These are phyloP conservation scores for Encarsia formosa DNA, from an alignment of 2,888 invertebrate genomes.

Conservation along the genomic window DNA sequence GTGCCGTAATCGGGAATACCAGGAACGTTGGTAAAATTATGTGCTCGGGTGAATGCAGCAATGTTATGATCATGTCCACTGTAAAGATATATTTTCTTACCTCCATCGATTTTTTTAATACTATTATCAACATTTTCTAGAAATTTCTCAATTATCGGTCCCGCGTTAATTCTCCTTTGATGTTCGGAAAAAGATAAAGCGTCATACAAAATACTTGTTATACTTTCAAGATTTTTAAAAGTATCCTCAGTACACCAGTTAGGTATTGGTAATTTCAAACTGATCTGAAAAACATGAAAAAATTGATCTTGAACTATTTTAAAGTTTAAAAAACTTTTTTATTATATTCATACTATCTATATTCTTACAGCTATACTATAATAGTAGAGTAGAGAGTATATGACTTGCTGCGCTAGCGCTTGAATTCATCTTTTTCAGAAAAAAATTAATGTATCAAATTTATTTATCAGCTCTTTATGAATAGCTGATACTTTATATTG, in stretches of 20 bases:
- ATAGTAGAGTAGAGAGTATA: no score
- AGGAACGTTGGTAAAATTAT: neutral
- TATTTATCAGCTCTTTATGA: no score
- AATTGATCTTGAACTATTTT: no score
- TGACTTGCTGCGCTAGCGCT: no score
- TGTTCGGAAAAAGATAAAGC: constrained; percentile 24
- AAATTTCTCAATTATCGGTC: constrained; percentile 16
- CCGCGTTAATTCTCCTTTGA: constrained; percentile 29
- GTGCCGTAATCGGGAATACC: constrained; percentile 8
- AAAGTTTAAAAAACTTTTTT: no score
- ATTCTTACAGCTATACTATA: no score
- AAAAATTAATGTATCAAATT: no score
- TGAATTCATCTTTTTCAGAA: no score
- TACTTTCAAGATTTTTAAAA: constrained; percentile 16
- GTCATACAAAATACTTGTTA: constrained; percentile 24
- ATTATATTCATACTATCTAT: no score
- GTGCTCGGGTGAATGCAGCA: neutral
- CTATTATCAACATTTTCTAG: constrained; percentile 8
- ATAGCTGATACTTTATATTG: no score
- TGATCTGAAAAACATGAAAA: neutral
- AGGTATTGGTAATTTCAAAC: constrained; percentile 16
- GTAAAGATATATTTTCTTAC: constrained; percentile 15
- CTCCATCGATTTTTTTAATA: neutral
- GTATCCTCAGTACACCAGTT: constrained; percentile 31
- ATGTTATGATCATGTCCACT: constrained; percentile 14